phyloP scores from a whole-genome alignment of 1,140 invertebrate genomes.

The Telenomus remus region DNA sequence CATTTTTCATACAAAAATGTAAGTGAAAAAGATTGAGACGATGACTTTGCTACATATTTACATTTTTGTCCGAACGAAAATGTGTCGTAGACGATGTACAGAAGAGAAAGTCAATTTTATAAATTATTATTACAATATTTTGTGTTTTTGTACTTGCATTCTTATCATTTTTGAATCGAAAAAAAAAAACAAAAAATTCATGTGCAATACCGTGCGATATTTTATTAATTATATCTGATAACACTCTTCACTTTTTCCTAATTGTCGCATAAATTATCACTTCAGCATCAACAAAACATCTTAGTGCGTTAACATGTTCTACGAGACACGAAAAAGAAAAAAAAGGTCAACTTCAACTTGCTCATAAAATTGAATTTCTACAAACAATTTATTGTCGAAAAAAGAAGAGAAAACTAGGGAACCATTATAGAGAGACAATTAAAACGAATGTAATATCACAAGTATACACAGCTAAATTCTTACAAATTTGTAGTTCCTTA shows the following conservation, averaged over 20 bases:
- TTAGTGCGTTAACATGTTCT: constrained; percentile 10
- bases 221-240: neutral
- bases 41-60: constrained; percentile 61
- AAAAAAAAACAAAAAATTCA: constrained; percentile 1
- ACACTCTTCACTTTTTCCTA: constrained; percentile 2
- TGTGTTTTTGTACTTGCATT: constrained; percentile 55
- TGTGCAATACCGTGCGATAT: constrained; percentile 6
- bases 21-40: constrained; percentile 58
- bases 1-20: neutral
- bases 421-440: neutral
- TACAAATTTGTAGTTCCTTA: constrained; percentile 2
- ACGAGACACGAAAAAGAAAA: constrained; percentile 16
- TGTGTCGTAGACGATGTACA: constrained; percentile 6
- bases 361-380: neutral
- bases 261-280: constrained; percentile 6
- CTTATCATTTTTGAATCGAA: constrained; percentile 30
- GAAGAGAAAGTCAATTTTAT: constrained; percentile 33
- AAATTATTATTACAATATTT: constrained; percentile 38
- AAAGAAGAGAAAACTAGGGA: constrained; percentile 3
- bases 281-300: constrained; percentile 23
- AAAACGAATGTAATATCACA: constrained; percentile 32
- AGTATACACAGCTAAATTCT: constrained; percentile 27
- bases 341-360: too few species aligned
- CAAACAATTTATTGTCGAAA: constrained; percentile 1
- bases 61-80: constrained; percentile 17